Evolutionary conservation across 2,113 vertebrate genomes (phyloP).

Genomic region (Labeo rohita): DNA sequence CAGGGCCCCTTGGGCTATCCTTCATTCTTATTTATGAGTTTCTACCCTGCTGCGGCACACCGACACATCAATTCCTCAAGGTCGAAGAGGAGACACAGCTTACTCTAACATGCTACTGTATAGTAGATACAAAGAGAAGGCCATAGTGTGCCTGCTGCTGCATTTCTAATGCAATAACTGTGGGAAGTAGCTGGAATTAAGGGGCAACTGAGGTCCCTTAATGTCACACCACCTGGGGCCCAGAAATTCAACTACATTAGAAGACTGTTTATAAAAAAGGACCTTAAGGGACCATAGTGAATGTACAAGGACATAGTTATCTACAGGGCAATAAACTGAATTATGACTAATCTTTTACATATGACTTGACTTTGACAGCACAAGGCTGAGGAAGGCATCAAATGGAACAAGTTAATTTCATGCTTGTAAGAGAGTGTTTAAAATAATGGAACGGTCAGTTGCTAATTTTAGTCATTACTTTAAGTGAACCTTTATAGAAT

Average conservation of each 20-base stretch:
- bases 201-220: conserved; percentile 10
- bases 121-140: conserved; percentile 32
- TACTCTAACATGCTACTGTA: conserved; percentile 49
- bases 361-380: not conserved
- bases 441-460: not conserved
- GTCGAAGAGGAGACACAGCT: conserved; percentile 64
- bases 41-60: conserved; percentile 69
- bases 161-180: conserved; percentile 28
- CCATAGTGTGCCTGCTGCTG: not conserved
- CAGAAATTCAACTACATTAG: conserved; percentile 31
- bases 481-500: not conserved
- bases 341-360: conserved; percentile 20
- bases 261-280: not conserved
- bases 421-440: not conserved
- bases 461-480: not conserved
- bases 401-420: not conserved
- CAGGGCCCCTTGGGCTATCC: conserved; percentile 67
- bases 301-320: not conserved
- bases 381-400: not conserved
- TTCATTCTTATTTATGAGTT: conserved; percentile 82
- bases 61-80: conserved; percentile 75
- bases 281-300: conserved; percentile 2
- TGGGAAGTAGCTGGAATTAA: conserved; percentile 15
- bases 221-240: conserved; percentile 22
- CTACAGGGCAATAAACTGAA: conserved; percentile 3